Conservation (phyloP, 2,797 vertebrate genomes). For the Chromobotia macracanthus region DNA sequence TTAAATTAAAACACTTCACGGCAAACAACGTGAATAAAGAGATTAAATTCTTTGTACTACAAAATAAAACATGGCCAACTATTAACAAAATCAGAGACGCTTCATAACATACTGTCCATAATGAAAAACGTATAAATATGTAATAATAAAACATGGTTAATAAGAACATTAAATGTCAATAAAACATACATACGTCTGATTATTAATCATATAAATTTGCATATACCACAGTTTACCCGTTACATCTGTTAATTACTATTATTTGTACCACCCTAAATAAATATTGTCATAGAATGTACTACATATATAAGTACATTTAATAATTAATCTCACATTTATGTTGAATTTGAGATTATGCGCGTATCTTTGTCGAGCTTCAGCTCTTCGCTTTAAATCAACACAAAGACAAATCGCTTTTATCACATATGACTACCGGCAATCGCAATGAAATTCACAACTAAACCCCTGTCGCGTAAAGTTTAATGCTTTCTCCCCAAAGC, state of each 20-base stretch:
- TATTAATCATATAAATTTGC: neutral
- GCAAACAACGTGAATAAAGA: neutral
- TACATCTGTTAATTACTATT: neutral
- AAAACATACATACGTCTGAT: neutral
- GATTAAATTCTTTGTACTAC: neutral
- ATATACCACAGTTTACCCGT: neutral
- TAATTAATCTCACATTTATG: neutral
- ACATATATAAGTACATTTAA: neutral
- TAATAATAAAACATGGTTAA: neutral
- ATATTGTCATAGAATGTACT: neutral
- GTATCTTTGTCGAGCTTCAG: conserved; percentile 28
- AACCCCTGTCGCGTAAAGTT: neutral
- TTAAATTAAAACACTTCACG: neutral
- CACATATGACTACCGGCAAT: neutral
- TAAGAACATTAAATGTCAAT: neutral
- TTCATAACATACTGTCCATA: neutral
- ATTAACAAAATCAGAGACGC: neutral
- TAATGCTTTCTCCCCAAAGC: neutral
- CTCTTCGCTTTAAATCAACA: conserved; percentile 30
- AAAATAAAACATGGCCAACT: neutral
- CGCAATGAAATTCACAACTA: neutral
- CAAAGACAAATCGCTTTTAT: conserved; percentile 33
- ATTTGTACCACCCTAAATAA: neutral
- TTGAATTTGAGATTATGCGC: conserved; percentile 32
- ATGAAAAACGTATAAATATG: neutral